phyloP scores from a whole-genome alignment of 2,113 vertebrate genomes.

The Apus apus region DNA sequence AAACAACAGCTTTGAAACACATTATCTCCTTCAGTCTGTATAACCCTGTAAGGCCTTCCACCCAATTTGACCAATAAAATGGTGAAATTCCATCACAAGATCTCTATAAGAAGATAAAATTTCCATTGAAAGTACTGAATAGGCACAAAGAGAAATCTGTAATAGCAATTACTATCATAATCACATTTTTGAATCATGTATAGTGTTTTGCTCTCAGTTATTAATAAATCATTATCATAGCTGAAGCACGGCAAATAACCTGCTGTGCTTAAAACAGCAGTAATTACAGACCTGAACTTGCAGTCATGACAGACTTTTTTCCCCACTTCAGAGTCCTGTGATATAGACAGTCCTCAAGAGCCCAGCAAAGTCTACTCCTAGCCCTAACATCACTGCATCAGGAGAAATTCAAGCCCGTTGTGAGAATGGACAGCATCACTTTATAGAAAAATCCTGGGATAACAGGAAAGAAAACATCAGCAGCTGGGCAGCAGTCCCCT shows the following conservation, averaged over 20 bases:
- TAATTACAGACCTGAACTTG: not conserved
- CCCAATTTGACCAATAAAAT: not conserved
- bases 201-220: not conserved
- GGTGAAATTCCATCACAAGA: not conserved
- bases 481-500: not conserved
- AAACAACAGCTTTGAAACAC: not conserved
- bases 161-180: not conserved
- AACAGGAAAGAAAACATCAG: not conserved
- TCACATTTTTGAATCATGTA: not conserved
- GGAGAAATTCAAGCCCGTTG: not conserved
- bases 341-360: not conserved
- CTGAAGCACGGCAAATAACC: not conserved
- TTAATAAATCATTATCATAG: not conserved
- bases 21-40: not conserved
- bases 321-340: not conserved
- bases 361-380: not conserved
- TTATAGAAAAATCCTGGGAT: not conserved
- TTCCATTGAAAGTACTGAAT: not conserved
- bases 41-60: not conserved
- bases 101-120: not conserved
- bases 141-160: not conserved
- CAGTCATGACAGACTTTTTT: not conserved
- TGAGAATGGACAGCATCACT: not conserved
- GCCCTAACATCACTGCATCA: not conserved
- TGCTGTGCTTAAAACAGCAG: not conserved